Evolutionary conservation across 2,797 vertebrate species (phyloP).

Genomic region (Apogon hyalosoma): DNA sequence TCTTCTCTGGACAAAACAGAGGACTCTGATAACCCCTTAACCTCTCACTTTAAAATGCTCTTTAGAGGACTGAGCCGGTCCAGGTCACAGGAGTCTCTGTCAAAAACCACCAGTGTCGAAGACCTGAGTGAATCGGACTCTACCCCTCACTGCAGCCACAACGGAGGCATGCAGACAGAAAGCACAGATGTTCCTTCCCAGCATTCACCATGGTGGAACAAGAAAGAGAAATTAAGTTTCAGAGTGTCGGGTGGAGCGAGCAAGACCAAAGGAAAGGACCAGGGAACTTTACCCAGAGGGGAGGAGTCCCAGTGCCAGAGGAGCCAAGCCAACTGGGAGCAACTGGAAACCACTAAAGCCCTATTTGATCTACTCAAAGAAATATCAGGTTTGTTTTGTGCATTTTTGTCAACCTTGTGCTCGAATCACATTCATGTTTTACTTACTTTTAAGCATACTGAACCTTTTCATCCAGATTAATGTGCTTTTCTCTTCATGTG

Average conservation of each 20-base stretch:
- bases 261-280: conserved; percentile 69
- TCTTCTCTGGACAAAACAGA: conserved; percentile 55
- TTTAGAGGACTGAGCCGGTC: conserved; percentile 59
- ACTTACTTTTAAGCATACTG: conserved; percentile 4
- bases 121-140: conserved; percentile 4
- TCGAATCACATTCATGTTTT: neutral
- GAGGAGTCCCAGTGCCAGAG: conserved; percentile 61
- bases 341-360: conserved; percentile 81
- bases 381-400: conserved; percentile 81
- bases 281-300: conserved; percentile 44
- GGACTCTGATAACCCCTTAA: conserved; percentile 67
- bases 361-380: conserved; percentile 86
- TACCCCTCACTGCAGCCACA: conserved; percentile 24
- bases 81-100: conserved; percentile 72
- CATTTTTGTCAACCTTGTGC: too few species aligned
- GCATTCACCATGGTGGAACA: conserved; percentile 34
- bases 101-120: conserved; percentile 52
- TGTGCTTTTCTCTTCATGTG: conserved; percentile 7
- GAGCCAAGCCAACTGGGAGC: conserved; percentile 70
- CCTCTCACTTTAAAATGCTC: conserved; percentile 69
- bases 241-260: conserved; percentile 46
- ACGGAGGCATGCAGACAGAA: conserved; percentile 35
- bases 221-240: conserved; percentile 67
- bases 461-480: conserved; percentile 14
- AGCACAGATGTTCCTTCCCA: conserved; percentile 14